A percentile compares a stretch with the other conserved stretches of the same genome.
These are phyloP conservation scores for Sitophilus oryzae DNA, from an alignment of 1,140 invertebrate genomes.

Conservation along the genomic window DNA sequence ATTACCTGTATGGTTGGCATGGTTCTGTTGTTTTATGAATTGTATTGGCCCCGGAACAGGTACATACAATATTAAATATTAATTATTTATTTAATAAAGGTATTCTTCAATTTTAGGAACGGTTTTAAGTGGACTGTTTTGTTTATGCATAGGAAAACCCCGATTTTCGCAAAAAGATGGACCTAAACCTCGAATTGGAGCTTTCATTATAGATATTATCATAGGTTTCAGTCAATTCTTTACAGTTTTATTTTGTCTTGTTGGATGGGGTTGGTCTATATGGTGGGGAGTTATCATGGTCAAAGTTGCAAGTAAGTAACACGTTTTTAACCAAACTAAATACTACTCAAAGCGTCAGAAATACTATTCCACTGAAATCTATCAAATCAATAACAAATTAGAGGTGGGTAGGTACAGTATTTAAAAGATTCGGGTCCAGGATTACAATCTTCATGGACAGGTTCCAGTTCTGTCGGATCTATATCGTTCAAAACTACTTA, in stretches of 20 bases:
- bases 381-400: too few relatives aligned
- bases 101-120: constrained; percentile 59
- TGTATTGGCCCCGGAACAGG: constrained; percentile 79
- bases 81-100: not conserved
- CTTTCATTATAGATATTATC: constrained; percentile 76
- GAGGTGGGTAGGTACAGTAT: too few relatives aligned
- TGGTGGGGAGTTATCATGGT: constrained; percentile 93
- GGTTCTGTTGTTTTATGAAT: constrained; percentile 82
- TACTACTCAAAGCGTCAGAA: too few relatives aligned
- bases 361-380: too few relatives aligned
- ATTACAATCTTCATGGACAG: too few relatives aligned
- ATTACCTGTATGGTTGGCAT: constrained; percentile 73
- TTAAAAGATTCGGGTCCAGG: too few relatives aligned
- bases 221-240: constrained; percentile 83
- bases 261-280: constrained; percentile 96
- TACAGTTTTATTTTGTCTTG: constrained; percentile 89
- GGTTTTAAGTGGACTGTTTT: constrained; percentile 77
- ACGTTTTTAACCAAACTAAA: too few relatives aligned
- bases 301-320: constrained; percentile 62
- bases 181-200: constrained; percentile 62
- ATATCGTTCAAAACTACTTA: too few relatives aligned
- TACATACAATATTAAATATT: too few relatives aligned
- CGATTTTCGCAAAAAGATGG: constrained; percentile 71
- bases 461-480: too few relatives aligned
- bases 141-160: constrained; percentile 82